A percentile compares a stretch with the other conserved stretches of the same genome.
Evolutionary conservation across 2,797 vertebrate species (phyloP).

Genomic region (Eospalax fontanierii): DNA sequence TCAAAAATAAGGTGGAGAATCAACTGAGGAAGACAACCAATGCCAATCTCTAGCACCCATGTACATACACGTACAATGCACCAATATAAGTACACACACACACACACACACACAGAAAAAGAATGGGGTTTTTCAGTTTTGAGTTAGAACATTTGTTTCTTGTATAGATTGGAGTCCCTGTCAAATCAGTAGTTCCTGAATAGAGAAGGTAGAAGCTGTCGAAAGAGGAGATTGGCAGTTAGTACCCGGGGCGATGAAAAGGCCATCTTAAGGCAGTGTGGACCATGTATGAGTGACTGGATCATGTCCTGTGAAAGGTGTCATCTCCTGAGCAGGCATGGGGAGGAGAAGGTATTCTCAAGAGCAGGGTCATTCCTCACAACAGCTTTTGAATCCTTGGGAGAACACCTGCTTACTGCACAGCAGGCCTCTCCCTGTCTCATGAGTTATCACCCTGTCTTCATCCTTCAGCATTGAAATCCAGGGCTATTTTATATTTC

Average conservation of each 20-base stretch:
- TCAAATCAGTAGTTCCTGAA: not conserved
- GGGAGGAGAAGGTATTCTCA: not conserved
- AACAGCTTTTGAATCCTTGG: conserved; percentile 32
- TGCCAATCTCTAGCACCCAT: not conserved
- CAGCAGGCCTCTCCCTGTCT: conserved; percentile 8
- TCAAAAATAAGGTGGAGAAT: not conserved
- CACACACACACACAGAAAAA: not conserved
- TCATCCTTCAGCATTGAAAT: conserved; percentile 53
- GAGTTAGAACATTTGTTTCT: not conserved
- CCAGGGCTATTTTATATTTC: conserved; percentile 20
- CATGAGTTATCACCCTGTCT: conserved; percentile 55
- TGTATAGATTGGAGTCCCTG: not conserved
- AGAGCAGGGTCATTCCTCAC: not conserved
- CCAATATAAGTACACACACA: too few relatives aligned
- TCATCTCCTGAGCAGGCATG: not conserved
- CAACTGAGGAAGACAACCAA: not conserved
- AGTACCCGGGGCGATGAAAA: not conserved
- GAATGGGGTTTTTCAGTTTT: too few relatives aligned
- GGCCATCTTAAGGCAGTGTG: rapidly evolving
- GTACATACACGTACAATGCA: not conserved
- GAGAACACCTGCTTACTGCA: conserved; percentile 58
- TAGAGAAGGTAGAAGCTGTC: not conserved
- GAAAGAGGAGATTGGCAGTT: not conserved
- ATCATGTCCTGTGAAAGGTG: rapidly evolving
- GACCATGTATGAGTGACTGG: not conserved